These are phyloP conservation scores for Lampris megalopsis DNA, from an alignment of 2,113 vertebrate genomes.

Conservation along the genomic window DNA sequence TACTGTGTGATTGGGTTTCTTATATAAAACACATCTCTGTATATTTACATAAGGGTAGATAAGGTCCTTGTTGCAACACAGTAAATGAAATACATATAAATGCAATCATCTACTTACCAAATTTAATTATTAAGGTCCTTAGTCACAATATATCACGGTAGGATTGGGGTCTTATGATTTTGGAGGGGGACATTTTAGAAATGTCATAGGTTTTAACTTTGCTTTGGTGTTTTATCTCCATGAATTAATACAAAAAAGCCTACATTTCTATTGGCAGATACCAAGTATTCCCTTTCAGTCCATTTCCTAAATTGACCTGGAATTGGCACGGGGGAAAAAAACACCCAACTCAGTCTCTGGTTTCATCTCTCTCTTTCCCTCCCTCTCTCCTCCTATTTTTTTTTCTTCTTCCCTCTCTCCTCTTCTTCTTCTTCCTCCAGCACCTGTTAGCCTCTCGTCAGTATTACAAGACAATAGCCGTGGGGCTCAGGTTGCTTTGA, in stretches of 20 bases:
- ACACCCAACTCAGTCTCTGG: slow-evolving; percentile 14
- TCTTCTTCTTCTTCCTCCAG: slow-evolving; percentile 17
- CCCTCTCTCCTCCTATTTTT: slow-evolving; percentile 5
- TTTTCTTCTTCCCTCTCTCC: slow-evolving; percentile 17
- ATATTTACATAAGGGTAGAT: no score
- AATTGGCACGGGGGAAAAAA: slow-evolving; percentile 14
- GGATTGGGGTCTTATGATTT: no score
- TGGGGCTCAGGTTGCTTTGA: slow-evolving; percentile 61
- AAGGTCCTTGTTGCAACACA: not conserved
- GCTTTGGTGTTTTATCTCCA: no score
- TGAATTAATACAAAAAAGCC: not conserved
- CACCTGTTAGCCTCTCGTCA: slow-evolving; percentile 74
- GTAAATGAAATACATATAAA: not conserved
- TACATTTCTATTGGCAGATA: slow-evolving; percentile 12
- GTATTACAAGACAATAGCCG: slow-evolving; percentile 48
- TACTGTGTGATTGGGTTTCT: no score
- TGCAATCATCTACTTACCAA: not conserved
- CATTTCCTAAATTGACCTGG: slow-evolving; percentile 49
- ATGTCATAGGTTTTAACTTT: no score
- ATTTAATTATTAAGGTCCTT: no score
- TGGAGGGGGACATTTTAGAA: no score
- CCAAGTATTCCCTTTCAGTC: slow-evolving; percentile 22
- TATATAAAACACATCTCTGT: no score
- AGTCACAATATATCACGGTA: no score
- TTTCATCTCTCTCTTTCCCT: slow-evolving; percentile 32